Evolutionary conservation across 2,888 invertebrate genomes (phyloP), one percentile per base, ranked within the genome.

Genomic region (Apeira syringaria): DNA sequence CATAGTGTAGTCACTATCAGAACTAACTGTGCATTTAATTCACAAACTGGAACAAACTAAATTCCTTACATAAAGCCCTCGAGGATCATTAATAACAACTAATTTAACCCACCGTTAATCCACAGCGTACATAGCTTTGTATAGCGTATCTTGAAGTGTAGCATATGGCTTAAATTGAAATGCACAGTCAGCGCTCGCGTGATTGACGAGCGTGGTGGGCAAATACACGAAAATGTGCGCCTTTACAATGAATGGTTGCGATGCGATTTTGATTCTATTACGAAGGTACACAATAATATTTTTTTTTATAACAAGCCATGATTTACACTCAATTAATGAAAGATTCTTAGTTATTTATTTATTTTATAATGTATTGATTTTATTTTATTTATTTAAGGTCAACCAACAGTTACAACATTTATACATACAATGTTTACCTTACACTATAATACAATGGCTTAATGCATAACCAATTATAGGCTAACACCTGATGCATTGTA

Each of bases 181-280:
- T 84, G 87, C 87, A 79, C 77, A 87, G 87, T 88, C 87, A 87
- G 86, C 75, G 62, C 62, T 57, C 60, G 72, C 76, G 85, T 87
- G 87, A 87, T 87, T 87, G 87, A 88, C 87, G 87, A 87, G 80
- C 78, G 75, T 75, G 74, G 85, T 78, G 77, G 80, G 82, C 86
- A 86, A 86, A 85, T 82, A 85, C 77, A 39, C 24, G 33, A 15
- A 27, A 59, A 64, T 56, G 55, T 47, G 53, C 44, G 37, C 63
- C 37, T 70, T 84, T 77, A 79, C 65, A 77, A 47, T 47, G 15
- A 2, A 15, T 4, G 15, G 15, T 15, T 15, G 15, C 15, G 2
- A 15, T 15, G 15, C 3, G 2, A 4, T 15, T 2, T 15, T 15
- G 15, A 4, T 15, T 15, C 15, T n/a, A n/a, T n/a, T n/a, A n/a